Conservation (phyloP, 2,797 vertebrate genomes). For the Ambastaia sidthimunki region DNA sequence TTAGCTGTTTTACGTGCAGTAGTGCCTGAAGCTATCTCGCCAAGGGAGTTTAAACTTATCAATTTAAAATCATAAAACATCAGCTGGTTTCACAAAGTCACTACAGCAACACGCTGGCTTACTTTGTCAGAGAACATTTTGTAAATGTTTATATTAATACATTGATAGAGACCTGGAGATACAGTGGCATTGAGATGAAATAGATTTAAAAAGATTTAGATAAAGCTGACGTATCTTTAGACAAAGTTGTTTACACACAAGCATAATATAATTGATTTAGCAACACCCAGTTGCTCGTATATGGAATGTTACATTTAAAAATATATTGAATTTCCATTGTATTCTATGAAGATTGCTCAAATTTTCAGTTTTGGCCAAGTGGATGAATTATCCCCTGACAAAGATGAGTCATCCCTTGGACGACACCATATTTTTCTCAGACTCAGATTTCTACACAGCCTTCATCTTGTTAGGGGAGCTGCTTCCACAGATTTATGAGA, state of each 20-base stretch:
- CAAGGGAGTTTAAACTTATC: conserved; percentile 8
- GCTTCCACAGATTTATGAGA: conserved; percentile 1
- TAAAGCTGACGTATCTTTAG: conserved; percentile 14
- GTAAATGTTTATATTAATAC: conserved; percentile 3
- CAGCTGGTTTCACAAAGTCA: conserved; percentile 17
- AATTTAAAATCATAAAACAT: not conserved
- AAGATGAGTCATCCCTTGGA: conserved; percentile 4
- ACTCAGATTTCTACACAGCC: not conserved
- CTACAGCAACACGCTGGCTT: conserved; percentile 20
- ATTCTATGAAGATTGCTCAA: not conserved
- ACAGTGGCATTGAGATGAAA: conserved; percentile 32
- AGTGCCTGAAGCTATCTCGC: conserved; percentile 8
- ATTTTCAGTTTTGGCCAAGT: not conserved
- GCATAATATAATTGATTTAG: not conserved
- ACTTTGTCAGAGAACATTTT: conserved; percentile 26
- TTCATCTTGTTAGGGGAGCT: not conserved
- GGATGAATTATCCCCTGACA: not conserved
- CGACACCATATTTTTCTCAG: not conserved
- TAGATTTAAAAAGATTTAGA: not conserved
- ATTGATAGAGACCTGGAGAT: conserved; percentile 8
- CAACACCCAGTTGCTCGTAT: not conserved
- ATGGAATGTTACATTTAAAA: not conserved
- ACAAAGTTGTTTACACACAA: conserved; percentile 29
- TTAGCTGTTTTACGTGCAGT: not conserved
- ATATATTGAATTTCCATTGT: not conserved